Evolutionary conservation across 2,797 vertebrate species (phyloP), one percentile per base, ranked within the genome.

Genomic region (Syngnathus rostellatus): DNA sequence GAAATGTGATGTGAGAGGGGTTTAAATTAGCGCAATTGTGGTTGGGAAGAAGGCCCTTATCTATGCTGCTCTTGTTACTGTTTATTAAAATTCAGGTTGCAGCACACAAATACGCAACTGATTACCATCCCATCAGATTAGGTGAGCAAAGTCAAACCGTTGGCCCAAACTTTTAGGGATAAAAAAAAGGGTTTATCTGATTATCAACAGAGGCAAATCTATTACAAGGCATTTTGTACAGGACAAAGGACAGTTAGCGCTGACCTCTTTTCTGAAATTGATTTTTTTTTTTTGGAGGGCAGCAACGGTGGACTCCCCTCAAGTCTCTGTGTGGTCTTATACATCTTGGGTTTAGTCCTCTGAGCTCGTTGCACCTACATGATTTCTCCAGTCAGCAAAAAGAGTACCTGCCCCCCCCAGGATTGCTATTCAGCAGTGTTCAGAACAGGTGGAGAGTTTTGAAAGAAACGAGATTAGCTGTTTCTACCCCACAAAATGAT

Each of bases 401-500:
- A 82, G 83, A 87, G 86, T 81, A 79, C 79, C 83, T 77, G 61
- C 78, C 63, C 76, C 83, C 74, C 81, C 63, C 63, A 74, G 72
- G 72, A 77, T 78, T 70, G 19, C 77, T 81, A 83, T 85, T 85
- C 85, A 86, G 79, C 78, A 81, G 55, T 82, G 78, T 76, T 81
- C 77, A 74, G 80, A 82, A 83, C 86, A 87, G 84, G 83, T 86
- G 80, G 83, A 68, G 69, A 82, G 76, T 83, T 83, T 79, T 75
- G 59, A 84, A 77, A 76, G 74, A 60, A 83, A 85, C 78, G 77
- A 86, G 82, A 87, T 88, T 86, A 85, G 81, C 82, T 80, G 74
- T 86, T 86, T 87, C 83, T 83, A 76, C 82, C 77, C 75, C 70
- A 67, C 72, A 77, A 85, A 86, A 88, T 91, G 89, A 91, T 89